These are phyloP conservation scores for Caenorhabditis panamensis DNA, from an alignment of 2,888 invertebrate species.

Conservation along the genomic window DNA sequence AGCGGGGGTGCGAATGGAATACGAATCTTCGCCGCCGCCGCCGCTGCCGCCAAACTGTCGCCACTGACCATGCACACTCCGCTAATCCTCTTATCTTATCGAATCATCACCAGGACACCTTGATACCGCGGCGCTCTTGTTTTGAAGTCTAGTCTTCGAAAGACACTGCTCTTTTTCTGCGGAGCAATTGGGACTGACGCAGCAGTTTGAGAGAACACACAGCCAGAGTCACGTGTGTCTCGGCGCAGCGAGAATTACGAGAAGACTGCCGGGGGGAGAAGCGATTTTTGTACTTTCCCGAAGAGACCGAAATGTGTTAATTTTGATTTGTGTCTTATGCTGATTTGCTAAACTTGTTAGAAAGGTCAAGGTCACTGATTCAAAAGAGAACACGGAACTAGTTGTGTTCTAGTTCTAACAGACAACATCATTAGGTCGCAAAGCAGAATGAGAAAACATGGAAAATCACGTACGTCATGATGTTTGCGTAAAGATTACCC, in stretches of 20 bases:
- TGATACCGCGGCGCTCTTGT: slow-evolving; percentile 8
- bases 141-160: slow-evolving; percentile 51
- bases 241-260: slow-evolving; percentile 23
- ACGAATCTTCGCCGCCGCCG: slow-evolving; percentile 18
- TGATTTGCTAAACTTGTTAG: no score
- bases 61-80: slow-evolving; percentile 48
- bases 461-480: slow-evolving; percentile 33
- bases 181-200: slow-evolving; percentile 24
- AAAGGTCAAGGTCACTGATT: no score
- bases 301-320: no score
- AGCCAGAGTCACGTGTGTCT: slow-evolving; percentile 44
- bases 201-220: slow-evolving; percentile 36
- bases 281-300: slow-evolving; percentile 27
- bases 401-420: no score
- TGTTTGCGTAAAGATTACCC: slow-evolving; percentile 32
- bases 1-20: background rate
- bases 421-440: no score
- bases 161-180: slow-evolving; percentile 11
- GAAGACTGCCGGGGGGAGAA: background rate
- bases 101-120: slow-evolving; percentile 11
- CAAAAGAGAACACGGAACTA: no score
- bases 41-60: slow-evolving; percentile 44
- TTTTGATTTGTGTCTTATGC: no score
- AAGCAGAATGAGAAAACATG: slow-evolving; percentile 22
- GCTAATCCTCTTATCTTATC: slow-evolving; percentile 46